Conservation (phyloP, 1,140 invertebrate species). For the Drosophila ficusphila region DNA sequence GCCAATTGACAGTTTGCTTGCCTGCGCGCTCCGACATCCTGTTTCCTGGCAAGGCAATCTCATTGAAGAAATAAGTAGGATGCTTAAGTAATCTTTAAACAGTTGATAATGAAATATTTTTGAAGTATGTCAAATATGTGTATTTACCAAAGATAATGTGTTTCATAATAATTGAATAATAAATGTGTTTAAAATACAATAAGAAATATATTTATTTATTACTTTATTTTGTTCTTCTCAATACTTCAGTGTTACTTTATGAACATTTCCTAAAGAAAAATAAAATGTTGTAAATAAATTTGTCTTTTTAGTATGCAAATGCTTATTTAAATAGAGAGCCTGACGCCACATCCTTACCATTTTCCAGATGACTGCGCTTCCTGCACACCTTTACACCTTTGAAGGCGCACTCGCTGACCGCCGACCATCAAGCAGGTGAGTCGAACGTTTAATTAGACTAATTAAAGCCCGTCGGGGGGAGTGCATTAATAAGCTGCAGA, state of each 20-base stretch:
- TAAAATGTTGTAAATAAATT: background rate
- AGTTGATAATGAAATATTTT: background rate
- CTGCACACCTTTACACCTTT: slow-evolving; percentile 13
- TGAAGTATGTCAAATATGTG: background rate
- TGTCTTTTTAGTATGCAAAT: background rate
- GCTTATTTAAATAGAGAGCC: background rate
- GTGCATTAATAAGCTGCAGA: slow-evolving; percentile 68
- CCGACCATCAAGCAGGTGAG: slow-evolving; percentile 11
- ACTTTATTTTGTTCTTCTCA: background rate
- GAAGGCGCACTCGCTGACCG: slow-evolving; percentile 4
- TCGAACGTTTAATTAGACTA: slow-evolving; percentile 67
- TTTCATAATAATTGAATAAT: no score
- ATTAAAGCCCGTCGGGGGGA: slow-evolving; percentile 56
- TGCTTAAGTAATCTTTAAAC: background rate
- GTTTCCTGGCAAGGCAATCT: slow-evolving; percentile 12
- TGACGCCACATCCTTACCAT: background rate
- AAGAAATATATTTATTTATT: background rate
- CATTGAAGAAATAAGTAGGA: background rate
- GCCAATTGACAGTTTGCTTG: slow-evolving; percentile 69
- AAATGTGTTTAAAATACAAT: no score
- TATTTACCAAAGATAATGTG: no score
- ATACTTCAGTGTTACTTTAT: no score
- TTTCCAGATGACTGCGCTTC: slow-evolving; percentile 22
- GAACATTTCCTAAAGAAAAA: no score
- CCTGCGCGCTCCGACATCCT: slow-evolving; percentile 22